Percentiles rank a stretch among this genome's conserved stretches.
Evolutionary conservation across 2,113 vertebrate species (phyloP).

Genomic region (Sisor rabdophorus): DNA sequence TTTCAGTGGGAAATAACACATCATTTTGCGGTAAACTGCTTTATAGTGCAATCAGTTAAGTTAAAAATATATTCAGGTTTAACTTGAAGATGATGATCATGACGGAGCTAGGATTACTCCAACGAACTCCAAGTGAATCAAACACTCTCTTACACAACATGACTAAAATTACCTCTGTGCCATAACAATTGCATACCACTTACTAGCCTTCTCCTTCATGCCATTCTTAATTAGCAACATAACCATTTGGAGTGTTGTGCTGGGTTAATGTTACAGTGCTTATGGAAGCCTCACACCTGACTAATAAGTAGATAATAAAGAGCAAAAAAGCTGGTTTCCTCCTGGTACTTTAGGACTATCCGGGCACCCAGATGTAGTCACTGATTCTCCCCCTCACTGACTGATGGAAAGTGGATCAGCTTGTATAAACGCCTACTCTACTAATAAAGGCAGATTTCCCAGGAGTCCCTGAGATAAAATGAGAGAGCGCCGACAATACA

Average conservation of each 20-base stretch:
- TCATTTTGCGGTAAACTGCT: background rate
- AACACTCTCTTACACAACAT: background rate
- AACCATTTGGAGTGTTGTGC: background rate
- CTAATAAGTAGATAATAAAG: constrained; percentile 4
- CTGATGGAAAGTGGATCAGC: constrained; percentile 67
- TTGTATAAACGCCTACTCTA: constrained; percentile 50
- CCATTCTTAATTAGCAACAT: background rate
- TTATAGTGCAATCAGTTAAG: background rate
- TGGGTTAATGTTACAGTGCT: background rate
- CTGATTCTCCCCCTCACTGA: constrained; percentile 55
- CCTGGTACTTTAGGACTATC: constrained; percentile 39
- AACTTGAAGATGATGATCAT: background rate
- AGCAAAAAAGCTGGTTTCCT: constrained; percentile 9
- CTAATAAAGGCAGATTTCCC: constrained; percentile 63
- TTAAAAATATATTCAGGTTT: background rate
- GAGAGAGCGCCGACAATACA: constrained; percentile 49
- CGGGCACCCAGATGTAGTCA: constrained; percentile 51
- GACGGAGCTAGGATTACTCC: background rate
- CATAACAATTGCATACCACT: background rate
- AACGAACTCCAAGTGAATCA: background rate
- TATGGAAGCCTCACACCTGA: background rate
- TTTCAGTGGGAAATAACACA: background rate
- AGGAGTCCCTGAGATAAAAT: constrained; percentile 42
- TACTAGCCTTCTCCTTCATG: background rate
- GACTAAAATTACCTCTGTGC: background rate